Conservation (phyloP, 2,888 invertebrate genomes). For the Pardosa pseudoannulata region DNA sequence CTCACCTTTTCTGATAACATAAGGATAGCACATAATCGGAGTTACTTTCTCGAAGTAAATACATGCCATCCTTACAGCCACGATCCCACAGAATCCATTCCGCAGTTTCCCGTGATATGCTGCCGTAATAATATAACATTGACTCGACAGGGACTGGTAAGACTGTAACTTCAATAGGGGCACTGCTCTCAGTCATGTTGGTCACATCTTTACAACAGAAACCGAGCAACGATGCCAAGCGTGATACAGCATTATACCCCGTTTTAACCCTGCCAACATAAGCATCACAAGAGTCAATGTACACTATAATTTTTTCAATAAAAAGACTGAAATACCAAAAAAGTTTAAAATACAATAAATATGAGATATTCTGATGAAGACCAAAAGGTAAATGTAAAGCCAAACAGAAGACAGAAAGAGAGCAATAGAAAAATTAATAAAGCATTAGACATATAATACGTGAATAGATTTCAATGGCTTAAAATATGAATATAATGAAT, state of each 20-base stretch:
- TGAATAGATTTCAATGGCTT: too few species aligned
- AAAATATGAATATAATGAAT: too few species aligned
- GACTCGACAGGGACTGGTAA: constrained; percentile 68
- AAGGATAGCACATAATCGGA: constrained; percentile 75
- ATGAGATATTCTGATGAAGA: too few species aligned
- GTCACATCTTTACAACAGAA: constrained; percentile 65
- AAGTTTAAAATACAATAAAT: not conserved
- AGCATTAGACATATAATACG: too few species aligned
- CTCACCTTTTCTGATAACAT: constrained; percentile 75
- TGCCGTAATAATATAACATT: constrained; percentile 75
- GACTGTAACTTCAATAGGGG: constrained; percentile 48
- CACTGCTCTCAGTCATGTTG: constrained; percentile 50
- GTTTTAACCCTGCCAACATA: constrained; percentile 55
- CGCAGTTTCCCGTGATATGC: constrained; percentile 75
- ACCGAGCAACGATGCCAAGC: constrained; percentile 65
- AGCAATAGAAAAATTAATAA: too few species aligned
- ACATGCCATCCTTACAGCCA: constrained; percentile 75
- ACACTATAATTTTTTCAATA: too few species aligned
- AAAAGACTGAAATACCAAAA: not conserved
- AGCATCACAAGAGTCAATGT: not conserved
- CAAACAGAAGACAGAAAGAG: too few species aligned
- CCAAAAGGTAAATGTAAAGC: too few species aligned
- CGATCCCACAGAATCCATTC: constrained; percentile 75
- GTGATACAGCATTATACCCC: constrained; percentile 60
- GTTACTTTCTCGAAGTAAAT: constrained; percentile 74